Percentiles rank a stretch among this genome's conserved stretches.
These are phyloP conservation scores for Napeogenes inachia DNA, from an alignment of 2,888 invertebrate genomes.

Conservation along the genomic window DNA sequence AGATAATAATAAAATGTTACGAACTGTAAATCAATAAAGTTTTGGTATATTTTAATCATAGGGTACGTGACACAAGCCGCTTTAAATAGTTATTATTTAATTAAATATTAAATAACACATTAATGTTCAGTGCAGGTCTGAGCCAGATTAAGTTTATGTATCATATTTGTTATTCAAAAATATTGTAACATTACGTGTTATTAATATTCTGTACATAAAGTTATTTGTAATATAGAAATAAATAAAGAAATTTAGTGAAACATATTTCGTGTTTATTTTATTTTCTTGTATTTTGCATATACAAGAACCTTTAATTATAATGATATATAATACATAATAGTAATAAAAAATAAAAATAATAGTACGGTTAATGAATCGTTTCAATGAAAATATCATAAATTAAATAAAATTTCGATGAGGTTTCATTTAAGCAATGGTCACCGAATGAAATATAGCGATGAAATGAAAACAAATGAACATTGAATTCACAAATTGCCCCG, in stretches of 20 bases:
- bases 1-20: too few species aligned
- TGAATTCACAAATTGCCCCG: too few species aligned
- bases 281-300: conserved; percentile 3
- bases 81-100: conserved; percentile 22
- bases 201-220: conserved; percentile 67
- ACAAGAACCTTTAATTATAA: background rate
- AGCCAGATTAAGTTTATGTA: conserved; percentile 30
- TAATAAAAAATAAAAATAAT: too few species aligned
- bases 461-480: too few species aligned
- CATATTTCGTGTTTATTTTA: conserved; percentile 33
- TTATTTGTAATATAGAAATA: conserved; percentile 73
- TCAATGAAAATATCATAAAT: too few species aligned
- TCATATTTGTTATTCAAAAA: conserved; percentile 40
- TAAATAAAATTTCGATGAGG: too few species aligned
- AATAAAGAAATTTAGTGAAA: conserved; percentile 73
- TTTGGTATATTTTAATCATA: background rate
- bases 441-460: too few species aligned
- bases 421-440: too few species aligned
- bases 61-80: conserved; percentile 24
- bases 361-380: too few species aligned
- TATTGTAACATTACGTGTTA: conserved; percentile 54
- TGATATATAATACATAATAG: too few species aligned
- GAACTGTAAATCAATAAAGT: too few species aligned
- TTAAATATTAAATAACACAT: conserved; percentile 11
- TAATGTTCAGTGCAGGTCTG: conserved; percentile 26